These are phyloP conservation scores for Pogonus chalceus DNA, from an alignment of 1,140 invertebrate genomes.

Conservation along the genomic window DNA sequence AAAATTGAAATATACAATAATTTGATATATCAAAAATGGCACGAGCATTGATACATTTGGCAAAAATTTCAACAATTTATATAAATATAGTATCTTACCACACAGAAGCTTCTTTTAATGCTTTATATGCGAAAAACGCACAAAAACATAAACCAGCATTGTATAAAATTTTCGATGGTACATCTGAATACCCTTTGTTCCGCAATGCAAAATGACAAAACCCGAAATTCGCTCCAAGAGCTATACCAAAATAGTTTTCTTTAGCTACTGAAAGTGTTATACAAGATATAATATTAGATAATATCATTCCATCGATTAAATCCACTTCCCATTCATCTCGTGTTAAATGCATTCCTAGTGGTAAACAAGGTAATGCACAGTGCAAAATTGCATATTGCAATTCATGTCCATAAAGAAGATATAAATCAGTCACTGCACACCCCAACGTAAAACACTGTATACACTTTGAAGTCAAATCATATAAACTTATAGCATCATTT, in stretches of 20 bases:
- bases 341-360: not conserved
- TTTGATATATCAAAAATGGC: not conserved
- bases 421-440: not conserved
- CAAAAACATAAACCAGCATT: not conserved
- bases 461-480: not conserved
- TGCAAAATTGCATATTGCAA: not conserved
- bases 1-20: not conserved
- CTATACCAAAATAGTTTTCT: constrained; percentile 5
- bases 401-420: not conserved
- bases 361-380: not conserved
- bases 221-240: not conserved
- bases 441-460: not conserved
- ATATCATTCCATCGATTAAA: not conserved
- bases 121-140: not conserved
- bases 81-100: not conserved
- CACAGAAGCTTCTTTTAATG: not conserved
- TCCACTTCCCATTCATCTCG: not conserved
- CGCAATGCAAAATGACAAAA: not conserved
- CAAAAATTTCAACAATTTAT: not conserved
- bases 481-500: not conserved
- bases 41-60: not conserved
- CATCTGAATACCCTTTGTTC: not conserved
- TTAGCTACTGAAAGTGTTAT: not conserved
- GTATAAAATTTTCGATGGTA: not conserved
- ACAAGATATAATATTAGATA: not conserved